Evolutionary conservation across 2,113 vertebrate species (phyloP).

Genomic region (Sturnus vulgaris): DNA sequence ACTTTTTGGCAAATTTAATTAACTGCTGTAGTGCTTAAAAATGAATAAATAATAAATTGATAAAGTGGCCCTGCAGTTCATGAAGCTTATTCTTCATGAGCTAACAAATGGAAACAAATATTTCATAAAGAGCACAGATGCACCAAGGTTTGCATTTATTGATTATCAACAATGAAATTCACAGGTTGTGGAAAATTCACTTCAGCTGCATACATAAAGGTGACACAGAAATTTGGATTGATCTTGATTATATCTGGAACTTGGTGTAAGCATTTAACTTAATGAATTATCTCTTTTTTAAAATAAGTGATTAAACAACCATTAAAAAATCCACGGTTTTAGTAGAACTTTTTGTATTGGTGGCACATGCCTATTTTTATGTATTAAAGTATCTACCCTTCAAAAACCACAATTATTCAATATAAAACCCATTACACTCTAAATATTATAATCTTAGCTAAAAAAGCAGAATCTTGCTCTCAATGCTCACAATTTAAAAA

Average conservation of each 20-base stretch:
- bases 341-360: background rate
- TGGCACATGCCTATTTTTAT: background rate
- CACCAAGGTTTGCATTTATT: background rate
- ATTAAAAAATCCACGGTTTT: background rate
- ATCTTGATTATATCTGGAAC: background rate
- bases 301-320: background rate
- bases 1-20: slow-evolving; percentile 32
- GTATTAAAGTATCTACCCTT: background rate
- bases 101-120: background rate
- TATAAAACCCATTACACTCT: background rate
- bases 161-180: background rate
- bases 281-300: background rate
- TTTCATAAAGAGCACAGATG: background rate
- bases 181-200: background rate
- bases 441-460: background rate
- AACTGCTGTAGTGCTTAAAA: background rate
- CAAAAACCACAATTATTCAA: background rate
- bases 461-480: background rate
- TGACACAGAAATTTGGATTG: background rate
- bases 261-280: background rate
- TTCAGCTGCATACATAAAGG: background rate
- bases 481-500: background rate
- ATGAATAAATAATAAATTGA: slow-evolving; percentile 14
- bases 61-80: background rate
- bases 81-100: background rate